Percentiles rank a stretch among this genome's conserved stretches.
These are phyloP conservation scores for Hecatera dysodea DNA, from an alignment of 2,888 invertebrate species.

Conservation along the genomic window DNA sequence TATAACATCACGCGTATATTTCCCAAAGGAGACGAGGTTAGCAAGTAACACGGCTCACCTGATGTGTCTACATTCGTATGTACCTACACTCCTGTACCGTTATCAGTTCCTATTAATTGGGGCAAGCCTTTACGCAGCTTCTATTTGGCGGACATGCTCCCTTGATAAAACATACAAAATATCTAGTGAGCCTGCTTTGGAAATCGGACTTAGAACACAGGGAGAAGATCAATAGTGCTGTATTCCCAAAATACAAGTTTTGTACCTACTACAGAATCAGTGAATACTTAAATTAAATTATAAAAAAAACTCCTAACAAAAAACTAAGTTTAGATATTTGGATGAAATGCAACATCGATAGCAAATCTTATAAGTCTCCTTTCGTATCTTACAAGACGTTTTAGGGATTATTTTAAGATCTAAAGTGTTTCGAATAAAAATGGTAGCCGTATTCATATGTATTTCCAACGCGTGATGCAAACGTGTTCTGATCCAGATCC, in stretches of 20 bases:
- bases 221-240: background rate
- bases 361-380: background rate
- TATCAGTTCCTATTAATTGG: slow-evolving; percentile 47
- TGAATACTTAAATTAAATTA: background rate
- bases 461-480: slow-evolving; percentile 23
- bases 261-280: background rate
- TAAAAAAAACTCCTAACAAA: background rate
- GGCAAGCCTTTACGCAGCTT: slow-evolving; percentile 7
- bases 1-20: slow-evolving; percentile 32
- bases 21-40: slow-evolving; percentile 38
- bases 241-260: background rate
- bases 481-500: slow-evolving; percentile 47
- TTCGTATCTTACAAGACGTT: slow-evolving; percentile 9
- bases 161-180: slow-evolving; percentile 30
- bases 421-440: background rate
- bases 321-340: background rate
- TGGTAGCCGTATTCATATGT: slow-evolving; percentile 5
- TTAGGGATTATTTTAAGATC: slow-evolving; percentile 27
- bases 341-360: background rate
- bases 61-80: slow-evolving; percentile 20
- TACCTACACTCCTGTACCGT: slow-evolving; percentile 10
- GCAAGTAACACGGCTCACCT: slow-evolving; percentile 35
- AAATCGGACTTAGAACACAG: background rate
- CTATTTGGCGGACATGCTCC: slow-evolving; percentile 6
- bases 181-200: background rate